A percentile compares a stretch with the other conserved stretches of the same genome.
Conservation (phyloP, 2,113 vertebrate genomes). For the Vidua macroura region DNA sequence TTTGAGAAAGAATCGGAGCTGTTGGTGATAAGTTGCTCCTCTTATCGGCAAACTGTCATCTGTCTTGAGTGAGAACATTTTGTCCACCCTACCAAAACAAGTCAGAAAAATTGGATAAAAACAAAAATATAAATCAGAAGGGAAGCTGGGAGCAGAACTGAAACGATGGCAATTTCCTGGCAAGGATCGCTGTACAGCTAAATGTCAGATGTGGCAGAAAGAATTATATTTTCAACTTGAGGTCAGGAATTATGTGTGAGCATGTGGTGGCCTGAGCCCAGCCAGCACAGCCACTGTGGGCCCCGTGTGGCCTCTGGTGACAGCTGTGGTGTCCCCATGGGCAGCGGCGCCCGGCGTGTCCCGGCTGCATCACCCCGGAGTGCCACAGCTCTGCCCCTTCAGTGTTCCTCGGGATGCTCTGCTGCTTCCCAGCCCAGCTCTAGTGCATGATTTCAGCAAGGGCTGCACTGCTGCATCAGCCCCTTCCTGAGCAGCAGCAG, state of each 20-base stretch:
- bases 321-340: neutral
- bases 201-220: conserved; percentile 66
- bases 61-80: conserved; percentile 59
- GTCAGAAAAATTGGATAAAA: conserved; percentile 63
- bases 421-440: neutral
- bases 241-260: conserved; percentile 32
- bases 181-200: conserved; percentile 32
- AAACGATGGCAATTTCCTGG: conserved; percentile 66
- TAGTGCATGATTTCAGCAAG: accelerated
- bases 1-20: conserved; percentile 42
- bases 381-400: neutral
- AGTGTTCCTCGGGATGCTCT: accelerated
- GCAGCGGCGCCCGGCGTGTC: accelerated
- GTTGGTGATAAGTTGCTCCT: conserved; percentile 58
- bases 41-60: conserved; percentile 67
- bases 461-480: neutral
- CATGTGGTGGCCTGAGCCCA: neutral
- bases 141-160: conserved; percentile 42
- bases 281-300: accelerated
- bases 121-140: conserved; percentile 66
- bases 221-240: conserved; percentile 32
- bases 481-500: neutral
- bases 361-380: accelerated
- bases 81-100: conserved; percentile 64
- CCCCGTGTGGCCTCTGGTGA: neutral